Base-by-base conservation (phyloP, 2,797 vertebrate genomes). In the Garrulus glandarius region DNA sequence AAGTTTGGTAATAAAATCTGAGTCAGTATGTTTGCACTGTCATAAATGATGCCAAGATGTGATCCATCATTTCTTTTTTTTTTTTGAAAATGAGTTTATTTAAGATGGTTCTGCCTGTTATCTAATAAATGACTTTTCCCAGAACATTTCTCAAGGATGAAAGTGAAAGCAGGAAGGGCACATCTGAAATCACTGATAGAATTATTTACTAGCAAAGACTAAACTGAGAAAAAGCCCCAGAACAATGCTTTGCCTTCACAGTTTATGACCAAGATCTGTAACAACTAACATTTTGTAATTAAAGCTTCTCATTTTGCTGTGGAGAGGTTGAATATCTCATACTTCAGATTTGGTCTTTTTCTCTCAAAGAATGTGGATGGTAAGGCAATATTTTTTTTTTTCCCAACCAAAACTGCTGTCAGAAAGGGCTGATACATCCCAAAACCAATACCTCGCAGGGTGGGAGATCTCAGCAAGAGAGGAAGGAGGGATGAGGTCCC, bases 11-110 rank as follows among this genome's bases (percentile, higher is more conserved):
- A n/a, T 57, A 59, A 94, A 96, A 89, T 72, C 49, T 36, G 3
- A 80, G 60, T 80, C 75, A 71, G 6, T 71, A 24, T 83, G 52
- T 84, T 88, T 87, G 16, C 44, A 18, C 56, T 93, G 84, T 79
- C 64, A 49, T 53, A 83, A 64, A 27, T 36, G 44, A 46, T 72
- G 72, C 64, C 81, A 96, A 82, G 27, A 84, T 60, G 18, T 76
- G 59, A 91, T 27, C 70, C 52, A 87, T 29, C 37, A 87, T 82
- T 91, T 91, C 65, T 94, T 72, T 55, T 14, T 67, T 67, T 84
- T 59, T 21, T 83, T 87, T 77, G 46, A 83, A 92, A 94, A 82
- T 7, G 11, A 50, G 10, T 59, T 92, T 82, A 23, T 69, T 82
- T 91, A 63, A 69, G 63, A 59, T 27, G 21, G 21, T 61, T 92